phyloP scores from a whole-genome alignment of 2,888 invertebrate species.

The Volucella inflata region DNA sequence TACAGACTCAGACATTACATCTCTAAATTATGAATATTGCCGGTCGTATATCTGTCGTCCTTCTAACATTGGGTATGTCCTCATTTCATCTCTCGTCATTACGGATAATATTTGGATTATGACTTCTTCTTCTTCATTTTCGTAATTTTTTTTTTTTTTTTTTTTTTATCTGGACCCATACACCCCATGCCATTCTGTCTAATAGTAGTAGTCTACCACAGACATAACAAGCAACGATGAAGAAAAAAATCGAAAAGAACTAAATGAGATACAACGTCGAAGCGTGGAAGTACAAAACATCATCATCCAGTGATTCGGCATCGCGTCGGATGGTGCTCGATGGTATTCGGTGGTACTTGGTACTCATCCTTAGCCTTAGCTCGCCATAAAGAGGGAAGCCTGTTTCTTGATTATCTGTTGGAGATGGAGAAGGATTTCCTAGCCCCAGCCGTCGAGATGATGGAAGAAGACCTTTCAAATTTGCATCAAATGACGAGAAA shows the following conservation, averaged over 20 bases:
- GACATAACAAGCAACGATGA: slow-evolving; percentile 17
- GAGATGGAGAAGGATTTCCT: slow-evolving; percentile 8
- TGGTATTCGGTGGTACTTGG: neutral
- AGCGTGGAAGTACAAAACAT: slow-evolving; percentile 59
- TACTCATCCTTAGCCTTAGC: slow-evolving; percentile 37
- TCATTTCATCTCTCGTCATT: slow-evolving; percentile 74
- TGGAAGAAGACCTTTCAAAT: slow-evolving; percentile 60
- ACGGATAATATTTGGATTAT: slow-evolving; percentile 73
- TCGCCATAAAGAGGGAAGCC: slow-evolving; percentile 43
- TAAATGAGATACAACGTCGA: slow-evolving; percentile 66
- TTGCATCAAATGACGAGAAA: slow-evolving; percentile 67
- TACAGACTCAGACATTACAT: slow-evolving; percentile 41
- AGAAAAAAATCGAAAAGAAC: slow-evolving; percentile 41
- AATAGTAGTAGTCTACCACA: slow-evolving; percentile 15
- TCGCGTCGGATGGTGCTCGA: slow-evolving; percentile 14
- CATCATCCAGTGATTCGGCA: slow-evolving; percentile 60
- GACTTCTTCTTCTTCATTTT: slow-evolving; percentile 48
- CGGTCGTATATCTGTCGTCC: slow-evolving; percentile 72
- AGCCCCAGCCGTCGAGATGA: neutral
- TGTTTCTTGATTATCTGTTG: slow-evolving; percentile 23
- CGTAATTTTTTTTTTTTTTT: neutral
- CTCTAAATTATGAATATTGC: slow-evolving; percentile 71
- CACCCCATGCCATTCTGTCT: no score
- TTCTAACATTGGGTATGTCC: slow-evolving; percentile 67
- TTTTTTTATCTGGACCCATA: slow-evolving; percentile 12